Evolutionary conservation across 2,113 vertebrate genomes (phyloP).

Genomic region (Centropristis striata): DNA sequence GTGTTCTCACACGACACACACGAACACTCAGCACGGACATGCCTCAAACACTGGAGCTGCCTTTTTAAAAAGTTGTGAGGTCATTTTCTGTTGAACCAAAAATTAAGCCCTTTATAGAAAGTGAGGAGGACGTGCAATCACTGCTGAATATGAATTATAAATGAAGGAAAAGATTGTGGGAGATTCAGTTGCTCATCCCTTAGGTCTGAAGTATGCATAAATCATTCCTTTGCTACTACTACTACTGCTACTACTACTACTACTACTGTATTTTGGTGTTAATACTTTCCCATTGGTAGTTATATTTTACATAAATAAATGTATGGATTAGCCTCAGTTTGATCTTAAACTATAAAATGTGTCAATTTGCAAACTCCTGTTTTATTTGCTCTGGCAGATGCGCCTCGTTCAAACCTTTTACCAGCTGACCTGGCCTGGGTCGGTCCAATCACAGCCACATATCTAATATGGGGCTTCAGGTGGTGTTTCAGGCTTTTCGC

Average conservation of each 20-base stretch:
- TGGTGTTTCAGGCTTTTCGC: too few species aligned
- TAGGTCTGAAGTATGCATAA: conserved; percentile 17
- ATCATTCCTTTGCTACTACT: conserved; percentile 20
- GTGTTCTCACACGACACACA: not conserved
- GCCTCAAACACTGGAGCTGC: conserved; percentile 2
- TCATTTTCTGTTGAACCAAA: conserved; percentile 47
- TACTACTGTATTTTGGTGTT: not conserved
- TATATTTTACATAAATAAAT: not conserved
- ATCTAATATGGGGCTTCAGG: too few species aligned
- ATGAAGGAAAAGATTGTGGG: conserved; percentile 8
- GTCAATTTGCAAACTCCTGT: too few species aligned
- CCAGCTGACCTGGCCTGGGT: too few species aligned
- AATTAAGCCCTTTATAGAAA: conserved; percentile 48
- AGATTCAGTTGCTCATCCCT: conserved; percentile 23
- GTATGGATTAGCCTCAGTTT: not conserved
- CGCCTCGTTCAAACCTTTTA: too few species aligned
- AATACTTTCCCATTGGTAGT: not conserved
- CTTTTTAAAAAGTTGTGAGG: conserved; percentile 54
- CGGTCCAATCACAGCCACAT: too few species aligned
- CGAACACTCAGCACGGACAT: not conserved
- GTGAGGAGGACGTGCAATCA: conserved; percentile 32
- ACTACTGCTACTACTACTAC: conserved; percentile 4
- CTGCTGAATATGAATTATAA: conserved; percentile 52
- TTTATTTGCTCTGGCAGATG: too few species aligned
- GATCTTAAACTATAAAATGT: not conserved